A percentile compares a stretch with the other conserved stretches of the same genome.
Evolutionary conservation across 2,888 invertebrate genomes (phyloP).

Genomic region (Dryobotodes eremita): DNA sequence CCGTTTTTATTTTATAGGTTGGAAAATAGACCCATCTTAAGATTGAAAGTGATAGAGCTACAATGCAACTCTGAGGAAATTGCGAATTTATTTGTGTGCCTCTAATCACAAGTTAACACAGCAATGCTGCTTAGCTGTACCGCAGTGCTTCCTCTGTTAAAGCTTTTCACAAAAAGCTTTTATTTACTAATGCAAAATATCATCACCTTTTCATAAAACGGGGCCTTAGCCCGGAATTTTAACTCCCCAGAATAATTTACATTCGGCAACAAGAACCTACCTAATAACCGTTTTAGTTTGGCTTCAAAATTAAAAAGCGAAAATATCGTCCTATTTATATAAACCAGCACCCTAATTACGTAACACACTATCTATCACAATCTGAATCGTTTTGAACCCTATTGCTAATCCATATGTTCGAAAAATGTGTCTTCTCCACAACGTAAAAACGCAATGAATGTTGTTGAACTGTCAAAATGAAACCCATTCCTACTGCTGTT

Average conservation of each 20-base stretch:
- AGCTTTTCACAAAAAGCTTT: not conserved
- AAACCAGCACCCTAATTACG: no score
- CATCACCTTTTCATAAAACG: slow-evolving; percentile 20
- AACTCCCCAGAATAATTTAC: not conserved
- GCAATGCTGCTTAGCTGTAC: not conserved
- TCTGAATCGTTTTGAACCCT: no score
- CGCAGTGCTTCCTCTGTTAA: not conserved
- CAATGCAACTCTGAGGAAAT: not conserved
- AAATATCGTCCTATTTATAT: not conserved
- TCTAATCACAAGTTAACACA: not conserved
- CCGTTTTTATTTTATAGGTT: not conserved
- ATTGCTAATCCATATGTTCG: no score
- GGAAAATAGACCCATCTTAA: not conserved
- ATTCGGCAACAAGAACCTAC: not conserved
- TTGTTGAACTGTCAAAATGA: no score
- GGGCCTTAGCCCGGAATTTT: not conserved
- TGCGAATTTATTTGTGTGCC: not conserved
- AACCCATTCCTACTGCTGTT: no score
- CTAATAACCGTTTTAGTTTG: not conserved
- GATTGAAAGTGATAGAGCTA: not conserved
- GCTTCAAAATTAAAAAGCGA: not conserved
- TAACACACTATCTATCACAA: no score
- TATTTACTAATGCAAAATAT: not conserved
- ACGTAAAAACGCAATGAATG: no score
- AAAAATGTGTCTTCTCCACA: no score